phyloP scores from a whole-genome alignment of 2,888 invertebrate species.

The Neoitamus cyanurus region DNA sequence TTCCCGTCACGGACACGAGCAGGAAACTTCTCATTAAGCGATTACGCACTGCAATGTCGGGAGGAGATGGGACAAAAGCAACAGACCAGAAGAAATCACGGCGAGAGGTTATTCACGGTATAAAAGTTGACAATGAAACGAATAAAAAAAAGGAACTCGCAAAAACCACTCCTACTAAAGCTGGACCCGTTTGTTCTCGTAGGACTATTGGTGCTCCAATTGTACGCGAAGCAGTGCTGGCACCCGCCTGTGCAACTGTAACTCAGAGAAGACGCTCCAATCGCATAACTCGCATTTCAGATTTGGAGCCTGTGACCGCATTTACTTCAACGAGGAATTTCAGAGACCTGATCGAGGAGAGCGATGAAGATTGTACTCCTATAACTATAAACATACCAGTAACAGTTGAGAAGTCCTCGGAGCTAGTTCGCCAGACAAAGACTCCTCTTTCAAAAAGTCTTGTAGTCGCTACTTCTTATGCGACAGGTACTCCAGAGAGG shows the following conservation, averaged over 20 bases:
- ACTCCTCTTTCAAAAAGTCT: constrained; percentile 60
- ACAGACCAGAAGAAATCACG: constrained; percentile 53
- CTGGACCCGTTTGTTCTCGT: constrained; percentile 53
- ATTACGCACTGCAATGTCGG: constrained; percentile 58
- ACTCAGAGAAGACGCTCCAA: constrained; percentile 51
- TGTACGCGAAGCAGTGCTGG: constrained; percentile 48
- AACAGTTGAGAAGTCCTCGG: too few relatives aligned
- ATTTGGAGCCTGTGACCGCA: constrained; percentile 42
- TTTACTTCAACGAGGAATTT: background rate
- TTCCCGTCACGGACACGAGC: constrained; percentile 63
- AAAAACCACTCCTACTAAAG: constrained; percentile 49
- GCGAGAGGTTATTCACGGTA: constrained; percentile 60
- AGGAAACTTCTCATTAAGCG: constrained; percentile 60
- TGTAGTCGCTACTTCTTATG: constrained; percentile 62
- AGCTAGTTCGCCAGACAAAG: too few relatives aligned
- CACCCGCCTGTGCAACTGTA: constrained; percentile 48
- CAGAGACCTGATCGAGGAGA: constrained; percentile 58
- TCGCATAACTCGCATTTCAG: constrained; percentile 50
- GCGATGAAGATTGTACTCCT: constrained; percentile 30
- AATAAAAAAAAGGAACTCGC: too few relatives aligned
- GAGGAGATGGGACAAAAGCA: constrained; percentile 43
- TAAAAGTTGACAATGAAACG: constrained; percentile 54
- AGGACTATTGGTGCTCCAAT: constrained; percentile 57
- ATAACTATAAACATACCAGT: too few relatives aligned
- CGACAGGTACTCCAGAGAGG: constrained; percentile 54